Evolutionary conservation across 1,140 invertebrate species (phyloP), one percentile per base, ranked within the genome.

Genomic region (Panulirus ornatus): DNA sequence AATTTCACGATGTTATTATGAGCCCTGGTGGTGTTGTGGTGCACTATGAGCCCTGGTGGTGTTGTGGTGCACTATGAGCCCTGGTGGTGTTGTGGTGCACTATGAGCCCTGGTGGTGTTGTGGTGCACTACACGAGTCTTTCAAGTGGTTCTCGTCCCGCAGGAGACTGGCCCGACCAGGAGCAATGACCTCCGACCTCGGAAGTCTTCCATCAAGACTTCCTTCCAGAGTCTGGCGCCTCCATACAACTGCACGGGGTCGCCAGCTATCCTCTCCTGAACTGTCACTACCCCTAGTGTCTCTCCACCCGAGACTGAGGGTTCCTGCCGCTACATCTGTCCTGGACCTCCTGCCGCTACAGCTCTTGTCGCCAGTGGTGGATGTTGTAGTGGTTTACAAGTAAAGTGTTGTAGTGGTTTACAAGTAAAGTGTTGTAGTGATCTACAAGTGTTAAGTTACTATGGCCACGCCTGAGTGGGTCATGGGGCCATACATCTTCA

Each of bases 121-220:
- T 27, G 16, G 30, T 1, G 6, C 3, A 16, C 3, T 40, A 44
- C 0, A n/a, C 0, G 30, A 0, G 42, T 16, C 40, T 63, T 16
- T 84, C 34, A 70, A 19, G 9, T 11, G 0, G 36, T 44, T 14
- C 42, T 70, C 40, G 30, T 44, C 27, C 82, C 3, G 22, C 27
- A 84, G 83, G 83, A 84, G 83, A 84, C 19, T 30, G 66, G 83
- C 5, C 63, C 14, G 66, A 84, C n/a, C 19, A 66, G 44, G 83
- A 73, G 9, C 66, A 84, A 38, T 84, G 83, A 84, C 63, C 83
- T 84, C 30, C 66, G 44, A 44, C 83, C 66, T 16, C 83, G 83
- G 34, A 84, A 71, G 47, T 71, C 27, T 63, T 84, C 83, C 66
- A 27, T 84, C 34, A 84, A 73, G 54, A 0, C 83, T 22, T 84